phyloP scores from a whole-genome alignment of 2,113 vertebrate genomes.

The Spizaetus ornatus region DNA sequence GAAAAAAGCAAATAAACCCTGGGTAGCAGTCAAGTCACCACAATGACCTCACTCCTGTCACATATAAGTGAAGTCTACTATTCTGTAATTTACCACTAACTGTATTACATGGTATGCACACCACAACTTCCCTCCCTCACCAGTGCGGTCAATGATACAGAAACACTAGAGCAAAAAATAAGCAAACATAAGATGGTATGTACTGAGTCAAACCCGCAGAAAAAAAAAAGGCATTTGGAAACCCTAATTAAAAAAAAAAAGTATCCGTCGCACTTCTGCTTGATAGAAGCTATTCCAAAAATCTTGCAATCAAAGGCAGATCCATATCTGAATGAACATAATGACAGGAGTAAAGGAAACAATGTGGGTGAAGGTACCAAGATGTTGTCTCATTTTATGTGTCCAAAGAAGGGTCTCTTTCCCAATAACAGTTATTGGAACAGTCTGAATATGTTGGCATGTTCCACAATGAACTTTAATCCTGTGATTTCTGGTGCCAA shows the following conservation, averaged over 20 bases:
- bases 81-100: neutral
- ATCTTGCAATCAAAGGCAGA: neutral
- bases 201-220: neutral
- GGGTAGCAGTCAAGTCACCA: neutral
- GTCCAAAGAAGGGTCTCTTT: neutral
- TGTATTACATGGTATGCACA: neutral
- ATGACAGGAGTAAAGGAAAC: neutral
- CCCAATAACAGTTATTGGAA: neutral
- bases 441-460: neutral
- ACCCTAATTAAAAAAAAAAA: neutral
- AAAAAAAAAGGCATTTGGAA: neutral
- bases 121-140: neutral
- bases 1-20: neutral
- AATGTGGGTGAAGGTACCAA: neutral
- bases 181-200: rapidly evolving
- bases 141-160: neutral
- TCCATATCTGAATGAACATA: neutral
- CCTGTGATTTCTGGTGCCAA: neutral
- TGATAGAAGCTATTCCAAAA: neutral
- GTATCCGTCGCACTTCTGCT: neutral
- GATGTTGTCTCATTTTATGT: neutral
- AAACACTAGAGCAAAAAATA: neutral
- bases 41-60: neutral
- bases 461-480: neutral
- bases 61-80: neutral